Evolutionary conservation across 2,797 vertebrate species (phyloP).

Genomic region (Clarias pachynema): DNA sequence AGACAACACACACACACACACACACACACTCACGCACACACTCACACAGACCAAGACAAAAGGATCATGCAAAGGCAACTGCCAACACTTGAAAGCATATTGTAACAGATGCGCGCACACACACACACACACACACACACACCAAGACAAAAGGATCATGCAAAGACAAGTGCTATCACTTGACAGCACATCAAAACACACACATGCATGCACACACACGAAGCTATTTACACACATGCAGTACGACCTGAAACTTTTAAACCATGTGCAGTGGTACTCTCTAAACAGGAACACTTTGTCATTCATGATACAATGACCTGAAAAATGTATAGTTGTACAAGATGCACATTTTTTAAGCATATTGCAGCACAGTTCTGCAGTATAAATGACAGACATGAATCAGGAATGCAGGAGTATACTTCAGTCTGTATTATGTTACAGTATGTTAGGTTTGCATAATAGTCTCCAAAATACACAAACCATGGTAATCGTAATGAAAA

Average conservation of each 20-base stretch:
- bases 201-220: not conserved
- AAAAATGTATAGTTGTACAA: not conserved
- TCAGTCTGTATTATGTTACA: not conserved
- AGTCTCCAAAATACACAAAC: not conserved
- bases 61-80: not conserved
- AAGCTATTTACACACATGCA: not conserved
- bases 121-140: not conserved
- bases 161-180: too few relatives aligned
- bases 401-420: not conserved
- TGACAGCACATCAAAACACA: not conserved
- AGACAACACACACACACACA: slow-evolving; percentile 8
- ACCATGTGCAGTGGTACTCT: not conserved
- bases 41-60: not conserved
- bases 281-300: not conserved
- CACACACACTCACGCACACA: not conserved
- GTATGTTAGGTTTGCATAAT: not conserved
- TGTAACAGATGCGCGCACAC: not conserved
- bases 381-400: not conserved
- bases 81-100: too few relatives aligned
- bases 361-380: not conserved
- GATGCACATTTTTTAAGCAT: too few relatives aligned
- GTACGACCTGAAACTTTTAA: not conserved
- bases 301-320: not conserved
- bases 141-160: too few relatives aligned
- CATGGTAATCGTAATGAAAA: not conserved